Evolutionary conservation across 2,888 invertebrate species (phyloP).

Genomic region (Fragum whitleyi): DNA sequence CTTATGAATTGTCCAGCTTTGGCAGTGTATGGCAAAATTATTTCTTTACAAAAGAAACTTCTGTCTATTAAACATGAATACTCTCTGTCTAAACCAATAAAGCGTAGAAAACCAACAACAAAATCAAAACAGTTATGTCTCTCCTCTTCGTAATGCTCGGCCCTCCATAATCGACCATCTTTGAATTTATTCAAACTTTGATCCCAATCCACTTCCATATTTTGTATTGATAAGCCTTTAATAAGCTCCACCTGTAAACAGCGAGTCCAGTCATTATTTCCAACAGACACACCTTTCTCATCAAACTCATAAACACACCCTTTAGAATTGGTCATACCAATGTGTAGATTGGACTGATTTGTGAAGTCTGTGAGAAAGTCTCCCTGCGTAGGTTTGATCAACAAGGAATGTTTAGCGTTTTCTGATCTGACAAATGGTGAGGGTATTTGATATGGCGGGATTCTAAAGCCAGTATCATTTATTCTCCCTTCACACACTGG

Average conservation of each 20-base stretch:
- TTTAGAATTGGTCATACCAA: conserved; percentile 94
- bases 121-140: conserved; percentile 65
- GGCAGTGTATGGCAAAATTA: conserved; percentile 58
- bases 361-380: conserved; percentile 90
- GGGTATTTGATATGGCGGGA: conserved; percentile 91
- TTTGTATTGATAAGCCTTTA: conserved; percentile 46
- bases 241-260: conserved; percentile 81
- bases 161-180: conserved; percentile 38
- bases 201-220: conserved; percentile 45
- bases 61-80: conserved; percentile 49
- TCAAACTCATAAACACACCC: conserved; percentile 92
- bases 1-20: conserved; percentile 62
- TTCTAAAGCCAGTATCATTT: conserved; percentile 87
- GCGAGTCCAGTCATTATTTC: conserved; percentile 85
- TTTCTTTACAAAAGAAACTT: conserved; percentile 48
- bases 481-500: conserved; percentile 91
- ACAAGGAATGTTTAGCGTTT: conserved; percentile 92
- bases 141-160: conserved; percentile 46
- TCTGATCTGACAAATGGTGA: conserved; percentile 94
- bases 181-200: conserved; percentile 34
- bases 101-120: conserved; percentile 55
- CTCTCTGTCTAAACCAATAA: conserved; percentile 38
- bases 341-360: conserved; percentile 94
- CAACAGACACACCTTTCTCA: conserved; percentile 89
- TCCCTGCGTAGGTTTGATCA: conserved; percentile 94